phyloP scores from a whole-genome alignment of 2,888 invertebrate genomes.

The Tricholauxania praeusta region DNA sequence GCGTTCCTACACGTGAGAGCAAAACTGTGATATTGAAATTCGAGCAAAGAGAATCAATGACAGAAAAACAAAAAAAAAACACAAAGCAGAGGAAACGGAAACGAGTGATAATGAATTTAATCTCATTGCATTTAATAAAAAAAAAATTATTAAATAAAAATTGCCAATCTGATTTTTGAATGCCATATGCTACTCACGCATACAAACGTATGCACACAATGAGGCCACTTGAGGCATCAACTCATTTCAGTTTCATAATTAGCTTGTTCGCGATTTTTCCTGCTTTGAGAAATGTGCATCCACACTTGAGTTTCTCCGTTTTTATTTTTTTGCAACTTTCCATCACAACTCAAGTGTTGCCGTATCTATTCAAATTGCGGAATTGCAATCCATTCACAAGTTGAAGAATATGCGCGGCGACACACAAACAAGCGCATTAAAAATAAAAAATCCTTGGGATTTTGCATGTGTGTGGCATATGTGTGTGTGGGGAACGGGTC shows the following conservation, averaged over 20 bases:
- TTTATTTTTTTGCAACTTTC: neutral
- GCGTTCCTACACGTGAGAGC: too few relatives aligned
- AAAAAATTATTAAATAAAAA: too few relatives aligned
- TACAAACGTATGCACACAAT: too few relatives aligned
- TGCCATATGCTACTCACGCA: too few relatives aligned
- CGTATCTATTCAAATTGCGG: slow-evolving; percentile 30
- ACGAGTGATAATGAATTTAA: too few relatives aligned
- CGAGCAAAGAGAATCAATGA: too few relatives aligned
- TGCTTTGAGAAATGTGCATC: slow-evolving; percentile 31
- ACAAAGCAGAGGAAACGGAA: too few relatives aligned
- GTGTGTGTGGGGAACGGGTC: slow-evolving; percentile 2
- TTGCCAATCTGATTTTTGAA: too few relatives aligned
- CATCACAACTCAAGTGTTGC: slow-evolving; percentile 39
- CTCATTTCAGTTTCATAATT: slow-evolving; percentile 30
- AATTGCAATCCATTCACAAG: slow-evolving; percentile 25
- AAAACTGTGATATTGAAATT: too few relatives aligned
- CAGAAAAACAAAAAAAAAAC: too few relatives aligned
- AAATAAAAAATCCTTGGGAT: neutral
- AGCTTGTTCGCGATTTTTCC: slow-evolving; percentile 28
- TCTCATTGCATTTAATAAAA: too few relatives aligned
- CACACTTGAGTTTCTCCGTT: neutral
- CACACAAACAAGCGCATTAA: neutral
- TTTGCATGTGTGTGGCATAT: neutral
- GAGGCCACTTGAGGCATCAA: slow-evolving; percentile 7
- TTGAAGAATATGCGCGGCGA: slow-evolving; percentile 33